Conservation (phyloP, 2,797 vertebrate genomes). For the Novumbra hubbsi region DNA sequence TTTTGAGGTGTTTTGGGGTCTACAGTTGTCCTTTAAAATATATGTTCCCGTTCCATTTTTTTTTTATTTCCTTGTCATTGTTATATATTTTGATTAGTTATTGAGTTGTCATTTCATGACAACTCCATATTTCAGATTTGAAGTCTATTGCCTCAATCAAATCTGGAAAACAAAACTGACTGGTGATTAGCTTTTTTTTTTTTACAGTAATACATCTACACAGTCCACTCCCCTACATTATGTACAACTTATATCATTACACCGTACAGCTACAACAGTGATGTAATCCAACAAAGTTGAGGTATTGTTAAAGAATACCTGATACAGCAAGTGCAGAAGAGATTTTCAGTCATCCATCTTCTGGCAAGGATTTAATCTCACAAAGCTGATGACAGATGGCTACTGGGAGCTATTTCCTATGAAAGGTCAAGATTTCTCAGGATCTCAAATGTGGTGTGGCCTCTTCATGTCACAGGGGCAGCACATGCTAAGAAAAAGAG, state of each 20-base stretch:
- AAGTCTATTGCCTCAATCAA: no score
- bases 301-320: not conserved
- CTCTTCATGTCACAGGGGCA: conserved; percentile 29
- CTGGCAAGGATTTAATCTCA: conserved; percentile 38
- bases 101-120: no score
- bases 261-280: not conserved
- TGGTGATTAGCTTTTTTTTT: no score
- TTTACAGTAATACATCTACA: no score
- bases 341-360: conserved; percentile 16
- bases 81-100: no score
- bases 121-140: no score
- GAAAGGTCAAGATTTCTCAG: conserved; percentile 54
- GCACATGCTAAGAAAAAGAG: not conserved
- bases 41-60: no score
- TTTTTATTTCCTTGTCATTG: no score
- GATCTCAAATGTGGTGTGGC: conserved; percentile 41
- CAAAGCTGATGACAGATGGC: conserved; percentile 61
- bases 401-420: conserved; percentile 48
- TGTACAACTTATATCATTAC: not conserved
- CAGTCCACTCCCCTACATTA: not conserved
- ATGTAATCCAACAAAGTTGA: not conserved
- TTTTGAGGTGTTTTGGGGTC: no score
- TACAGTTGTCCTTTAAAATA: no score
- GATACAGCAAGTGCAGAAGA: conserved; percentile 17
- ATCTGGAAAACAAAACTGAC: no score